Base-by-base conservation (phyloP, 1,140 invertebrate species). In the Popillia japonica region DNA sequence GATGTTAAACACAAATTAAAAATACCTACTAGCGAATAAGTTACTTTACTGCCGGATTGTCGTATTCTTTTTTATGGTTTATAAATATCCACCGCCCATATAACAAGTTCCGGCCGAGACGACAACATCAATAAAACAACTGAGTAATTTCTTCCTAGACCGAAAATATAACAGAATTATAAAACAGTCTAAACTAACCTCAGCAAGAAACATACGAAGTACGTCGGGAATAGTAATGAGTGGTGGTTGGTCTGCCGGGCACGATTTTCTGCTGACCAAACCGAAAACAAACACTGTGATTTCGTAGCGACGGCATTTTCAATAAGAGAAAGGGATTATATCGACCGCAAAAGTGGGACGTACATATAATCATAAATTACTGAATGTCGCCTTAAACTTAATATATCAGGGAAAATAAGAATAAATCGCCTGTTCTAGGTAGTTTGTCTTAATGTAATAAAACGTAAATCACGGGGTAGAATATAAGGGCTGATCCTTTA, bases 121-220 rank as follows among this genome's bases (percentile, higher is more conserved):
- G 44, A 14, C 44, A 48, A 48, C 44, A 48, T 48, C 44, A 48
- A 48, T 48, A 48, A 48, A 48, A 48, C 44, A 48, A 48, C 11
- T 48, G 44, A n/a, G 44, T 48, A 48, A 48, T 48, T 48, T 48
- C 44, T n/a, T 48, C 17, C 44, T n/a, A 48, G 44, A 48, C 44
- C 44, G 11, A n/a, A 48, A 48, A 48, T 48, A 48, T 48, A 48
- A 48, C 44, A 48, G 44, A 48, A 48, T n/a, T 48, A 48, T 48
- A 48, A 48, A 48, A 48, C 11, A 48, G 44, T 48, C 44, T n/a
- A n/a, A 9, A 48, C 44, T 48, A 48, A 48, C 44, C 44, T 48
- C 44, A n/a, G 44, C 44, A 48, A 48, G 44, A 48, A 48, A 48
- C 44, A 48, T n/a, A n/a, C 44, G 44, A 48, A 48, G 11, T 11